phyloP scores from a whole-genome alignment of 1,140 invertebrate species.

The Stegodyphus mimosarum region DNA sequence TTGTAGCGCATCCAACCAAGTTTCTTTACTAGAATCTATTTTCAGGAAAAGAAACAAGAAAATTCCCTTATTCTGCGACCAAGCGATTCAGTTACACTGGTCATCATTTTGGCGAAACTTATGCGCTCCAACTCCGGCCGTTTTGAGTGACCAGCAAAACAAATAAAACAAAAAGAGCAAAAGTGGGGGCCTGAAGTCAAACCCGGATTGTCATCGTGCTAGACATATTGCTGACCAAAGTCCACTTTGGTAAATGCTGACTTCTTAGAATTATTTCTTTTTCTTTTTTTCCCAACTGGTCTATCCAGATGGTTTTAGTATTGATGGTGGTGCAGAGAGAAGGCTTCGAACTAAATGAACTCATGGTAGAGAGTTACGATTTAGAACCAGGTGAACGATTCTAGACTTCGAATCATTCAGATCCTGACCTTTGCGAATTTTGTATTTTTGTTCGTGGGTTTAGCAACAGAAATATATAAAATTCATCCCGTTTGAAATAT shows the following conservation, averaged over 20 bases:
- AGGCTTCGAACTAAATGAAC: slow-evolving; percentile 45
- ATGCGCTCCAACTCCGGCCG: slow-evolving; percentile 32
- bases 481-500: background rate
- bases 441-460: background rate
- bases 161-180: slow-evolving; percentile 44
- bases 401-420: background rate
- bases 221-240: slow-evolving; percentile 59
- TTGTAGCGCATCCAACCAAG: background rate
- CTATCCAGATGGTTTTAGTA: slow-evolving; percentile 27
- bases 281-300: slow-evolving; percentile 24
- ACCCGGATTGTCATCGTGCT: slow-evolving; percentile 54
- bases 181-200: slow-evolving; percentile 2
- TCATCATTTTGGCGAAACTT: slow-evolving; percentile 52
- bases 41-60: background rate
- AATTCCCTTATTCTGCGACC: background rate
- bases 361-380: background rate
- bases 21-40: slow-evolving; percentile 2
- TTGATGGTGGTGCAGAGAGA: slow-evolving; percentile 1
- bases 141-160: slow-evolving; percentile 48
- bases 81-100: slow-evolving; percentile 43
- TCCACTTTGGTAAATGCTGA: slow-evolving; percentile 59
- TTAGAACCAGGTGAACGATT: slow-evolving; percentile 30
- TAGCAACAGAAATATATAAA: background rate
- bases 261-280: slow-evolving; percentile 50
- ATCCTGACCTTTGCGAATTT: background rate